Evolutionary conservation across 2,888 invertebrate species (phyloP).

Genomic region (Erebia aethiops): DNA sequence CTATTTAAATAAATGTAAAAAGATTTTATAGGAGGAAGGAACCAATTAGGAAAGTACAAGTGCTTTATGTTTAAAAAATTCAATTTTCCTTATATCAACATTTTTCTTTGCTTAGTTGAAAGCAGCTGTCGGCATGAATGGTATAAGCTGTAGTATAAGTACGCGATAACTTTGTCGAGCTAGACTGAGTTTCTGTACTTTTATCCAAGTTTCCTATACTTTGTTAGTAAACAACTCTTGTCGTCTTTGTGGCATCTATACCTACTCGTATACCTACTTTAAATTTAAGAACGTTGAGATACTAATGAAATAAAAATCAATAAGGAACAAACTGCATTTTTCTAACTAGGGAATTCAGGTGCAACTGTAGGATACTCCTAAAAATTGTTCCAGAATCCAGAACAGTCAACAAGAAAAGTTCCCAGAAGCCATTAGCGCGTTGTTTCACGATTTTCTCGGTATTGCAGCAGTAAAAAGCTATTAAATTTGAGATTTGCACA

Average conservation of each 20-base stretch:
- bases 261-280: too few relatives aligned
- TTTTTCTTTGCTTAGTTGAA: constrained; percentile 2
- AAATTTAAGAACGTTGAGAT: constrained; percentile 1
- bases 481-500: not conserved
- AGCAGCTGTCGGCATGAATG: constrained; percentile 2
- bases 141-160: too few relatives aligned
- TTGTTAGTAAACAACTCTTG: constrained; percentile 3
- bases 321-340: not conserved
- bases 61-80: not conserved
- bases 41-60: not conserved
- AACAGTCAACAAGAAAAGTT: not conserved
- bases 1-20: too few relatives aligned
- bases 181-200: not conserved
- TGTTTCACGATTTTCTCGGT: not conserved
- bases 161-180: constrained; percentile 7
- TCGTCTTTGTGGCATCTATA: not conserved
- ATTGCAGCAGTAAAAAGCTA: not conserved
- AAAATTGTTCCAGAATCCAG: not conserved
- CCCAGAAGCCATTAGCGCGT: not conserved
- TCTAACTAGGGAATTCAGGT: too few relatives aligned
- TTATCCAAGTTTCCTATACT: constrained; percentile 7
- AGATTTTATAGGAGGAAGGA: too few relatives aligned
- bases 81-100: not conserved
- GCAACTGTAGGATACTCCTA: too few relatives aligned
- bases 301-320: not conserved